These are phyloP conservation scores for Aphelocoma coerulescens DNA, from an alignment of 2,113 vertebrate genomes.

Conservation along the genomic window DNA sequence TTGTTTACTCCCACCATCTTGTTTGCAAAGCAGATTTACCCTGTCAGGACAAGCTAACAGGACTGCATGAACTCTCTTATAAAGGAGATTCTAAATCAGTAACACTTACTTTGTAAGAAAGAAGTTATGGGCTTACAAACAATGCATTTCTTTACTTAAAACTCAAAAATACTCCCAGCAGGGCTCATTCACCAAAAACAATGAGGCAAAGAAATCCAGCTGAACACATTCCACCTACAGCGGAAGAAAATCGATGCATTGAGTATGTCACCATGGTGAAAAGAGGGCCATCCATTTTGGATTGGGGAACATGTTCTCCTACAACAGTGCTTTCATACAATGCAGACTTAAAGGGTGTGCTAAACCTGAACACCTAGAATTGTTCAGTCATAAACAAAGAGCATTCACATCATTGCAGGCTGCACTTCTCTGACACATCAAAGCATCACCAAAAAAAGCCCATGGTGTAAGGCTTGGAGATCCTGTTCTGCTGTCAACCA, in stretches of 20 bases:
- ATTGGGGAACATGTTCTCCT: neutral
- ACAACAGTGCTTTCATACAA: neutral
- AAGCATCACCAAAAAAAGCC: neutral
- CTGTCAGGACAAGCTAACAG: neutral
- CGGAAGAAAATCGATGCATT: neutral
- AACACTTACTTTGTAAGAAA: neutral
- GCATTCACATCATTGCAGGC: neutral
- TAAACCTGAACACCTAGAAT: neutral
- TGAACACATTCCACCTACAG: neutral
- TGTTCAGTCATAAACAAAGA: neutral
- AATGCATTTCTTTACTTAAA: neutral
- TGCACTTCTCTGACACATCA: neutral
- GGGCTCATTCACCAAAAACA: neutral
- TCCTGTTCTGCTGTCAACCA: neutral
- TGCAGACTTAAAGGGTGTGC: neutral
- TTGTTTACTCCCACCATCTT: neutral
- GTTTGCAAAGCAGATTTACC: neutral
- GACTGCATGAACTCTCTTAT: neutral
- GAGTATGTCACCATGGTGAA: neutral
- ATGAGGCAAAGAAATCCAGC: neutral
- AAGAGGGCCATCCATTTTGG: neutral
- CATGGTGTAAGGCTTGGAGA: neutral
- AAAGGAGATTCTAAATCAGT: neutral
- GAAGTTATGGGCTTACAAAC: neutral
- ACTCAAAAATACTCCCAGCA: neutral